phyloP scores from a whole-genome alignment of 2,888 invertebrate genomes.

The Drosophila emarginata region DNA sequence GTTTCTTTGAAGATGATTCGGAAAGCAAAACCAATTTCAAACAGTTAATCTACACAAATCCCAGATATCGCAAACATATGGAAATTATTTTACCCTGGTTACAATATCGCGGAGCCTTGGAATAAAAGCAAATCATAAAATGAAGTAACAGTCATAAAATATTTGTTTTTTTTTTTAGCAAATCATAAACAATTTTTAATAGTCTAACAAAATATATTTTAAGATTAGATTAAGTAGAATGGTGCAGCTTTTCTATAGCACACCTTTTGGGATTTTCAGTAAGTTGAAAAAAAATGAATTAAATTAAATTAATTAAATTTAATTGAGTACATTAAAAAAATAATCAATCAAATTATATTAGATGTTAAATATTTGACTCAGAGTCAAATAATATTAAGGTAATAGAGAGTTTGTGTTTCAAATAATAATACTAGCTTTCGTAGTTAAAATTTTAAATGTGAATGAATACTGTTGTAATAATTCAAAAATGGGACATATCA shows the following conservation, averaged over 20 bases:
- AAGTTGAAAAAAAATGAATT: background rate
- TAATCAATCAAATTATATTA: too few relatives aligned
- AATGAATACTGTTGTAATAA: background rate
- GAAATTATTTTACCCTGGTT: conserved; percentile 74
- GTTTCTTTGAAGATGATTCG: conserved; percentile 46
- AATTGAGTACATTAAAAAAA: too few relatives aligned
- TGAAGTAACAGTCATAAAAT: background rate
- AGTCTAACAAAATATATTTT: too few relatives aligned
- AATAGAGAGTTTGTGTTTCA: too few relatives aligned
- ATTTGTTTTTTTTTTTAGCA: background rate
- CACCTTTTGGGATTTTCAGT: background rate
- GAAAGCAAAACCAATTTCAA: conserved; percentile 51
- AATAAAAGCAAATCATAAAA: conserved; percentile 15
- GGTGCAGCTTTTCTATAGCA: background rate
- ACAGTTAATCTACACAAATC: conserved; percentile 54
- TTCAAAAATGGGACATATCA: too few relatives aligned
- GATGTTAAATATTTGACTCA: too few relatives aligned
- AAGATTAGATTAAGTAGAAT: background rate
- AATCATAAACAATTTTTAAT: background rate
- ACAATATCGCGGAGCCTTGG: conserved; percentile 64
- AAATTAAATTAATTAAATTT: background rate
- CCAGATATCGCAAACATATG: conserved; percentile 71
- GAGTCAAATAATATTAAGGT: too few relatives aligned
- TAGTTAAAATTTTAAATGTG: too few relatives aligned
- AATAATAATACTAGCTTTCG: too few relatives aligned